These are phyloP conservation scores for Eugnorisma glareosa DNA, from an alignment of 2,888 invertebrate genomes.

Conservation along the genomic window DNA sequence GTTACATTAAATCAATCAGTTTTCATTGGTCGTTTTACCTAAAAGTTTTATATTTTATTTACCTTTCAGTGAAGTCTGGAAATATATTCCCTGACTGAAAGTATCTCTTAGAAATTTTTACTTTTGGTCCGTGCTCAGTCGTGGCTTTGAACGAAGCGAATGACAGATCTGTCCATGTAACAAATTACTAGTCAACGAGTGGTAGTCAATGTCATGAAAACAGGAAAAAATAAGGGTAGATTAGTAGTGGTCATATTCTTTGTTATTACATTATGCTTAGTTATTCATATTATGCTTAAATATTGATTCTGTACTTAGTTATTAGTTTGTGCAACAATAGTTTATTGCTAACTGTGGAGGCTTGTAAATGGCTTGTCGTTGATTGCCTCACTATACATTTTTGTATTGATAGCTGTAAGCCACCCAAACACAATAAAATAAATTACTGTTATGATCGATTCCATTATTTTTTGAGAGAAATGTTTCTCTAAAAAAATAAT, in stretches of 20 bases:
- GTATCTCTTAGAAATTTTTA: neutral
- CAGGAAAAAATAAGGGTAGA: neutral
- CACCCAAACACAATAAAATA: too few species aligned
- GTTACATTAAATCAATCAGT: neutral
- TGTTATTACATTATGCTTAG: too few species aligned
- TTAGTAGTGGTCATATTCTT: too few species aligned
- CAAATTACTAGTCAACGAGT: neutral
- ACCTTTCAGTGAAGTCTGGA: neutral
- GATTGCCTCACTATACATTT: too few species aligned
- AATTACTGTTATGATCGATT: too few species aligned
- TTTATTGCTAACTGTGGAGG: too few species aligned
- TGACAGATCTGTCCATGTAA: neutral
- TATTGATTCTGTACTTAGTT: too few species aligned
- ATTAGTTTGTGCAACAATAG: too few species aligned
- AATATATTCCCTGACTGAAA: neutral
- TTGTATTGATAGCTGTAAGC: too few species aligned
- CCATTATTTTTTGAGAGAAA: neutral
- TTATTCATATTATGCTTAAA: too few species aligned
- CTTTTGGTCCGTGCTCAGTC: neutral
- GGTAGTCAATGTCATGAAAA: neutral
- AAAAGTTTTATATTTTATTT: neutral
- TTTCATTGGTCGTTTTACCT: neutral
- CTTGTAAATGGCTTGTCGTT: too few species aligned
- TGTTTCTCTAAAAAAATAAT: too few species aligned
- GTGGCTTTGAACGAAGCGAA: neutral